These are phyloP conservation scores for Himalopsyche anomala DNA, from an alignment of 2,888 invertebrate genomes.

Conservation along the genomic window DNA sequence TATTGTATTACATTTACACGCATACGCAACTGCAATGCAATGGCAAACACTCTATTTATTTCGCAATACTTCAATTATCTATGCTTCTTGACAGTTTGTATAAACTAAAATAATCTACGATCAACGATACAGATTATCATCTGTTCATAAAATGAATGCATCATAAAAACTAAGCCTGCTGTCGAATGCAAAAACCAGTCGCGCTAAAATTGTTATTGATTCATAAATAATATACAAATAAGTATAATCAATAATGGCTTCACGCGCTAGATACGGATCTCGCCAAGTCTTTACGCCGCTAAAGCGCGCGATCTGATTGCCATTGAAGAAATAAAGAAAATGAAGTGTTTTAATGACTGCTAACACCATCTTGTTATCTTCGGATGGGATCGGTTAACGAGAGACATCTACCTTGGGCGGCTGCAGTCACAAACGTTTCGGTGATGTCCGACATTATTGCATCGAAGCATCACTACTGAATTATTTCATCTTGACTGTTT, in stretches of 20 bases:
- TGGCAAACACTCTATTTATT: neutral
- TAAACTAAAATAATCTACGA: neutral
- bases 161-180: neutral
- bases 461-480: neutral
- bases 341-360: conserved; percentile 26
- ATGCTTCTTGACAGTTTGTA: neutral
- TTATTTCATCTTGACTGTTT: too few species aligned
- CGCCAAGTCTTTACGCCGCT: conserved; percentile 9
- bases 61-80: neutral
- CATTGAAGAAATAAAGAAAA: conserved; percentile 16
- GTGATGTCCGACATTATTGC: conserved; percentile 21
- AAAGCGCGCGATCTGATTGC: conserved; percentile 16
- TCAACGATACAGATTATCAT: neutral
- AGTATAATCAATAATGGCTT: conserved; percentile 4
- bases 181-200: neutral
- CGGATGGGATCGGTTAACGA: conserved; percentile 7
- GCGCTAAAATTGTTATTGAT: conserved; percentile 8
- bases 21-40: too few species aligned
- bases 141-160: neutral
- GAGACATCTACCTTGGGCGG: conserved; percentile 30
- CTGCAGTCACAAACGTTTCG: conserved; percentile 27
- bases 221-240: conserved; percentile 34
- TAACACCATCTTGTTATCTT: conserved; percentile 23
- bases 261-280: conserved; percentile 16
- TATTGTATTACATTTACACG: neutral